These are phyloP conservation scores for Acanthurus lineatus DNA, from an alignment of 2,797 vertebrate species.

Conservation along the genomic window DNA sequence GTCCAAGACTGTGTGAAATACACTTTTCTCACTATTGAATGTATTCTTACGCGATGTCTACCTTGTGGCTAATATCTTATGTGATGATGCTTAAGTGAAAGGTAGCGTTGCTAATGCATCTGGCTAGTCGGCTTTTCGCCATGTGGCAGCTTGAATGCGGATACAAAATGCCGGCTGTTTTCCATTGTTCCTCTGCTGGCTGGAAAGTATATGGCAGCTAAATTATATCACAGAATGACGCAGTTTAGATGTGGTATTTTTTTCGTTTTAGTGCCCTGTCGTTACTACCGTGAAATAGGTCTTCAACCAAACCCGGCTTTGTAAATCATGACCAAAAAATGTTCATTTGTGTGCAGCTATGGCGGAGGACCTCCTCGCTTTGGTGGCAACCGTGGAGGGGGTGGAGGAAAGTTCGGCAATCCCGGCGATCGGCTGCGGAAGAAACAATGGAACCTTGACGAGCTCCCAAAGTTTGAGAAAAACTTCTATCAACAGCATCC, in stretches of 20 bases:
- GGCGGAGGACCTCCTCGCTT: slow-evolving; percentile 92
- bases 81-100: background rate
- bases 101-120: slow-evolving; percentile 25
- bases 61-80: too few relatives aligned
- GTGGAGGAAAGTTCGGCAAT: slow-evolving; percentile 96
- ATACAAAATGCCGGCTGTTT: slow-evolving; percentile 87
- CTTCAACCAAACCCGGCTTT: too few relatives aligned
- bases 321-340: too few relatives aligned
- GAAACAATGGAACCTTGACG: slow-evolving; percentile 97
- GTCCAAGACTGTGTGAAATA: fast-evolving
- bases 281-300: too few relatives aligned
- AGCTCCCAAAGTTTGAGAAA: slow-evolving; percentile 97
- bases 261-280: background rate
- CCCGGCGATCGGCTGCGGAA: slow-evolving; percentile 96
- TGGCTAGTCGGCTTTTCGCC: slow-evolving; percentile 68
- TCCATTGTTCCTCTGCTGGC: slow-evolving; percentile 81
- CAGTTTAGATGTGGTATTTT: slow-evolving; percentile 12
- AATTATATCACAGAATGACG: slow-evolving; percentile 52
- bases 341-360: slow-evolving; percentile 83
- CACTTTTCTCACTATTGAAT: fast-evolving
- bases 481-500: slow-evolving; percentile 97
- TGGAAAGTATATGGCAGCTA: slow-evolving; percentile 79
- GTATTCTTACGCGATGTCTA: background rate
- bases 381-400: slow-evolving; percentile 90
- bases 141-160: slow-evolving; percentile 78